Evolutionary conservation across 2,888 invertebrate genomes (phyloP).

Genomic region (Drosophila histrio): DNA sequence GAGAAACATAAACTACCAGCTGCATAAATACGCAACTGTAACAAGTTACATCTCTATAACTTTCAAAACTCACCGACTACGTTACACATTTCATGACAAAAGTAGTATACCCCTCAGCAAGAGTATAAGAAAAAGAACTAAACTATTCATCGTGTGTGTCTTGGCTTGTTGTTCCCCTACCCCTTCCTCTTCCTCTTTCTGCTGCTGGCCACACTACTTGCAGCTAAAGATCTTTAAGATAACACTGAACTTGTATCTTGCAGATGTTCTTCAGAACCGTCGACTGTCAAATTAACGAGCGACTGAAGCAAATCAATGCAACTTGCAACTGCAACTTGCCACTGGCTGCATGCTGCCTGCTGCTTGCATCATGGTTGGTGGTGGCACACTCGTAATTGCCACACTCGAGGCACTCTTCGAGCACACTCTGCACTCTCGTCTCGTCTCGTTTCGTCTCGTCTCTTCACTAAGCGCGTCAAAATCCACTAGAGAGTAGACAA

Average conservation of each 20-base stretch:
- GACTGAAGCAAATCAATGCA: slow-evolving; percentile 10
- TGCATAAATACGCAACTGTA: too few relatives aligned
- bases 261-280: background rate
- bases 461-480: slow-evolving; percentile 56
- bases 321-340: slow-evolving; percentile 5
- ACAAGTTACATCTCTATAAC: too few relatives aligned
- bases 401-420: slow-evolving; percentile 51
- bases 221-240: background rate
- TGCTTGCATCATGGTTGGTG: slow-evolving; percentile 27
- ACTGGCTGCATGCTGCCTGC: background rate
- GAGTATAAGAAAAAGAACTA: slow-evolving; percentile 25
- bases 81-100: too few relatives aligned
- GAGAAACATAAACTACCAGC: too few relatives aligned
- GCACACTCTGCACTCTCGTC: slow-evolving; percentile 50
- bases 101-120: too few relatives aligned
- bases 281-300: slow-evolving; percentile 11
- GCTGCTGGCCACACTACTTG: background rate
- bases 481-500: slow-evolving; percentile 48
- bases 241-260: background rate
- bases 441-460: too few relatives aligned
- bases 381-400: slow-evolving; percentile 57
- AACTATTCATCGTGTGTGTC: slow-evolving; percentile 28
- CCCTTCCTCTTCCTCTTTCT: background rate
- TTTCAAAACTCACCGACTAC: too few relatives aligned
- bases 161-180: slow-evolving; percentile 13